phyloP scores from a whole-genome alignment of 2,797 vertebrate genomes.

The Holocentrus rufus region DNA sequence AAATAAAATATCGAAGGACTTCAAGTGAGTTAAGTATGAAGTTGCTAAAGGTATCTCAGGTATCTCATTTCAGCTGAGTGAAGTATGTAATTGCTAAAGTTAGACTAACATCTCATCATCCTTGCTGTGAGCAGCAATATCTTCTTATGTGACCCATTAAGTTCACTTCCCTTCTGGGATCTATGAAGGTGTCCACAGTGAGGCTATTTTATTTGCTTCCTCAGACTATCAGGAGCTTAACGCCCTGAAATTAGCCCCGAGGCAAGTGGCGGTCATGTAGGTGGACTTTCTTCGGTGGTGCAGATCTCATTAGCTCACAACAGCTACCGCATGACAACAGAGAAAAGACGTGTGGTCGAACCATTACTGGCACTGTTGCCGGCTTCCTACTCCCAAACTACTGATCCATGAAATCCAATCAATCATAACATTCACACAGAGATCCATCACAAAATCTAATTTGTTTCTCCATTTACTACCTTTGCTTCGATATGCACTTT shows the following conservation, averaged over 20 bases:
- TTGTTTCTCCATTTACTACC: neutral
- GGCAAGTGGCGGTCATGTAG: conserved; percentile 34
- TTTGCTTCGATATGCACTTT: neutral
- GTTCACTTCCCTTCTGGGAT: conserved; percentile 26
- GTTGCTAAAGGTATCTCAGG: neutral
- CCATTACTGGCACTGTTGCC: conserved; percentile 14
- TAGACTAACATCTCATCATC: neutral
- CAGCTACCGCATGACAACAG: conserved; percentile 28
- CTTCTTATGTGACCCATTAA: conserved; percentile 4
- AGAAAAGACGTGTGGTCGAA: conserved; percentile 29
- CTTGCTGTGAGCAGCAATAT: neutral
- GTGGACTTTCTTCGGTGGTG: conserved; percentile 42
- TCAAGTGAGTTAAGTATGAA: neutral
- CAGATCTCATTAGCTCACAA: conserved; percentile 69
- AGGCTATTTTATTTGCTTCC: conserved; percentile 66
- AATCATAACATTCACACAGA: neutral
- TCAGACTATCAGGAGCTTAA: conserved; percentile 72
- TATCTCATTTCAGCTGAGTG: neutral
- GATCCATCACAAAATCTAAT: conserved; percentile 1
- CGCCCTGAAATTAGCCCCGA: conserved; percentile 70
- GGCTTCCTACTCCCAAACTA: conserved; percentile 26
- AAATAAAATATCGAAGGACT: neutral
- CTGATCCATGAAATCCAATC: conserved; percentile 29
- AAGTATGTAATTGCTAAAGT: neutral
- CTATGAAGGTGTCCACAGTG: conserved; percentile 24